Base-by-base conservation (phyloP, 2,113 vertebrate genomes). In the Pseudopodoces humilis region DNA sequence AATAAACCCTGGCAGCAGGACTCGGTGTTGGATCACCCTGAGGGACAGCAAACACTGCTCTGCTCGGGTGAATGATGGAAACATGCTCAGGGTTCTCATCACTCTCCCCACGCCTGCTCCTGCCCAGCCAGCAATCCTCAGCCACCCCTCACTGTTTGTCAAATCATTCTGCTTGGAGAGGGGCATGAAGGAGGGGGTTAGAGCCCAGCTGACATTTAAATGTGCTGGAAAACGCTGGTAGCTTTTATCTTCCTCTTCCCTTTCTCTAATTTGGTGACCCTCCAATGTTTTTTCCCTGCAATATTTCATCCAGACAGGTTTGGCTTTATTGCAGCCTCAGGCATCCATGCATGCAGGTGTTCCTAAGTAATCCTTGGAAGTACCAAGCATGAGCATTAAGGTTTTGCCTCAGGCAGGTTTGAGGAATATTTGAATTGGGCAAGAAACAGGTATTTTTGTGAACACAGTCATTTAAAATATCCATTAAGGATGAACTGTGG, bases 361-460 rank as follows among this genome's bases (percentile, higher is more conserved):
- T 97, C 43, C 2, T 76, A 86, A 94, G 76, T 64, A 81, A 83
- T 83, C n/a, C 55, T 87, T 95, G 86, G 88, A 87, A 93, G 50
- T 44, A 86, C 47, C 23, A 80, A 88, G 49, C 52, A 50, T 22
- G 43, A 75, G 49, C 71, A 76, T 94, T 91, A 94, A 95, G 31
- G 10, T 77, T 81, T 91, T 59, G 67, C 95, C 90, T 75, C 27
- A 87, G 71, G 95, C 63, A 46, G 43, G 43, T 93, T 33, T 27
- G 65, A 84, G 56, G 56, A 91, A 92, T 95, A 69, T 85, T 91
- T 84, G 78, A 93, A 39, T 56, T 79, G 52, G 56, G 63, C 41
- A 60, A 37, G 49, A 71, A 77, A 78, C 11, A 74, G 59, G 37
- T 77, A 35, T 85, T 90, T 39, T 69, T 81, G 63, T 71, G 44